These are phyloP conservation scores for Ametastegia equiseti DNA, from an alignment of 2,888 invertebrate genomes.

Conservation along the genomic window DNA sequence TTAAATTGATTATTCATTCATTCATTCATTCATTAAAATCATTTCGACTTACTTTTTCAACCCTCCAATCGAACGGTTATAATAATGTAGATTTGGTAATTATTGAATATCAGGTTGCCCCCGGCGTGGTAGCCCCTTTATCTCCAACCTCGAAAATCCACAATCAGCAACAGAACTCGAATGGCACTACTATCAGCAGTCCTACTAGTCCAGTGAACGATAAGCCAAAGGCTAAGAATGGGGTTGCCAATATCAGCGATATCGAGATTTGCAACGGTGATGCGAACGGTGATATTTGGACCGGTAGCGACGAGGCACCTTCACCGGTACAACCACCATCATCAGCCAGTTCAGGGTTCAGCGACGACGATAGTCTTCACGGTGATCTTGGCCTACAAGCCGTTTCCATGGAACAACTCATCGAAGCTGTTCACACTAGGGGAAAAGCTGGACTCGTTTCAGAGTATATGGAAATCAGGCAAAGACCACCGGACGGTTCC, in stretches of 20 bases:
- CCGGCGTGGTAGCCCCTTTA: constrained; percentile 71
- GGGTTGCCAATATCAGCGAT: constrained; percentile 73
- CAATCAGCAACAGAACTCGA: constrained; percentile 61
- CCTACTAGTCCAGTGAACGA: constrained; percentile 74
- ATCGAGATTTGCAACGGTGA: constrained; percentile 76
- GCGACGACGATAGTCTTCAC: constrained; percentile 92
- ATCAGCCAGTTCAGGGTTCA: constrained; percentile 89
- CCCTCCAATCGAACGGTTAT: too few species aligned
- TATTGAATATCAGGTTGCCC: constrained; percentile 69
- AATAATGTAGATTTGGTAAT: too few species aligned
- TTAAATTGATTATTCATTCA: neutral
- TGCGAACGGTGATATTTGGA: constrained; percentile 75
- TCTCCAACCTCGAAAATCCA: constrained; percentile 68
- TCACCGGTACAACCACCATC: constrained; percentile 81
- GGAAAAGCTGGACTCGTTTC: constrained; percentile 89
- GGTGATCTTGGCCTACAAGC: constrained; percentile 82
- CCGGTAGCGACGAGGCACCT: constrained; percentile 77
- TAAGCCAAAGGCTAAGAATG: constrained; percentile 69
- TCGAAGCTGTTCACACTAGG: constrained; percentile 85
- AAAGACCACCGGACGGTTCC: constrained; percentile 90
- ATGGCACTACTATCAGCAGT: constrained; percentile 62
- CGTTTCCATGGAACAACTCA: constrained; percentile 85
- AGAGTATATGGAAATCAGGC: constrained; percentile 93
- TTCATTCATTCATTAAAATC: neutral
- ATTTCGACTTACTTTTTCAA: too few species aligned